Conservation (phyloP, 2,113 vertebrate genomes). For the Odontophorus gujanensis region DNA sequence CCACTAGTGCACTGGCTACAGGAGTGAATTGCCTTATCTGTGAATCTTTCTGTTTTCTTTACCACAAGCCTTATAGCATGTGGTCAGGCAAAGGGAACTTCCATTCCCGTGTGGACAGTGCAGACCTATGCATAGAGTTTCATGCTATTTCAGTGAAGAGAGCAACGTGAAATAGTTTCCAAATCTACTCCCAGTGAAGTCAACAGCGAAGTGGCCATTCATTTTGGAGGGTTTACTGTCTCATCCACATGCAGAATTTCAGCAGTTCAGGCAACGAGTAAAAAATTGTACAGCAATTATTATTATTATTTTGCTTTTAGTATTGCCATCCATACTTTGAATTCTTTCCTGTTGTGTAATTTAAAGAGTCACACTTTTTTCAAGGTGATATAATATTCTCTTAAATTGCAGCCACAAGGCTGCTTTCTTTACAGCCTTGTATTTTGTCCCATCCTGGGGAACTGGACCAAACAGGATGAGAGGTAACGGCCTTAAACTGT, state of each 20-base stretch:
- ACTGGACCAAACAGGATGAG: background rate
- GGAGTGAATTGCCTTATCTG: background rate
- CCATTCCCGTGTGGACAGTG: background rate
- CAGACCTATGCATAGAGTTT: background rate
- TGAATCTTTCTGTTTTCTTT: background rate
- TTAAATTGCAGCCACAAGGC: background rate
- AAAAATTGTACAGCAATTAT: background rate
- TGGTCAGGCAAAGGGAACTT: background rate
- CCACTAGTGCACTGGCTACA: background rate
- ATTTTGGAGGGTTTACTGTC: background rate
- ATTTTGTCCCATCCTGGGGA: background rate
- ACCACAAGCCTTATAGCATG: accelerated
- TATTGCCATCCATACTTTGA: background rate
- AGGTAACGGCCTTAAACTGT: background rate
- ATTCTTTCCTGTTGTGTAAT: background rate
- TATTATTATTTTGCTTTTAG: background rate
- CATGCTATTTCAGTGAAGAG: background rate
- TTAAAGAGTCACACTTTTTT: background rate
- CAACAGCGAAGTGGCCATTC: background rate
- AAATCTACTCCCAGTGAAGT: constrained; percentile 34
- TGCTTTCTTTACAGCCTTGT: background rate
- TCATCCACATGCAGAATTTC: constrained; percentile 3
- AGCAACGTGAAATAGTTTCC: background rate
- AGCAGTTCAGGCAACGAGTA: background rate
- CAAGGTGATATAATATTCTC: background rate